These are phyloP conservation scores for Panthera leo DNA, from an alignment of 2,113 vertebrate species.

Conservation along the genomic window DNA sequence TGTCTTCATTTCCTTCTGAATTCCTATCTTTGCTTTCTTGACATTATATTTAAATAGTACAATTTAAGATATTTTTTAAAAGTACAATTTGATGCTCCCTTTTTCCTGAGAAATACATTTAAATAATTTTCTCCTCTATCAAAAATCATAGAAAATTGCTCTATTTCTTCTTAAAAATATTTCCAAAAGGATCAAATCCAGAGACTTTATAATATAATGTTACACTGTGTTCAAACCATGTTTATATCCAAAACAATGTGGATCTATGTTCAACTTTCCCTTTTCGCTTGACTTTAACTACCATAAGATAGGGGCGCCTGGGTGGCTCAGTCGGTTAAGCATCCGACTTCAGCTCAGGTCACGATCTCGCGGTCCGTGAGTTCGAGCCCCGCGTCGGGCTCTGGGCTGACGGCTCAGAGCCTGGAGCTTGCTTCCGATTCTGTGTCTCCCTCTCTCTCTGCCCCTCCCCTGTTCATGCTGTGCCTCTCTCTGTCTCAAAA, in stretches of 20 bases:
- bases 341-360: no score
- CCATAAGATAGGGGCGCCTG: background rate
- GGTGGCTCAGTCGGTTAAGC: no score
- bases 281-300: background rate
- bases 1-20: conserved; percentile 35
- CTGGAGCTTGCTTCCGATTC: no score
- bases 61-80: background rate
- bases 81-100: background rate
- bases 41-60: background rate
- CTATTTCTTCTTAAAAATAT: conserved; percentile 39
- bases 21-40: conserved; percentile 33
- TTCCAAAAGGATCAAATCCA: background rate
- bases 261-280: background rate
- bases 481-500: no score
- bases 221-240: background rate
- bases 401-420: no score
- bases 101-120: background rate
- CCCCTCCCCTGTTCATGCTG: no score
- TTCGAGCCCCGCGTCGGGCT: no score
- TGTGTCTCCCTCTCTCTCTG: no score
- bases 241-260: background rate
- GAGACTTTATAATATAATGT: background rate
- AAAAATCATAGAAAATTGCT: conserved; percentile 18
- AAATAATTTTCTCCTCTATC: background rate
- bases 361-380: no score